Evolutionary conservation across 2,888 invertebrate genomes (phyloP), one percentile per base, ranked within the genome.

Genomic region (Carpatolechia fugitivella): DNA sequence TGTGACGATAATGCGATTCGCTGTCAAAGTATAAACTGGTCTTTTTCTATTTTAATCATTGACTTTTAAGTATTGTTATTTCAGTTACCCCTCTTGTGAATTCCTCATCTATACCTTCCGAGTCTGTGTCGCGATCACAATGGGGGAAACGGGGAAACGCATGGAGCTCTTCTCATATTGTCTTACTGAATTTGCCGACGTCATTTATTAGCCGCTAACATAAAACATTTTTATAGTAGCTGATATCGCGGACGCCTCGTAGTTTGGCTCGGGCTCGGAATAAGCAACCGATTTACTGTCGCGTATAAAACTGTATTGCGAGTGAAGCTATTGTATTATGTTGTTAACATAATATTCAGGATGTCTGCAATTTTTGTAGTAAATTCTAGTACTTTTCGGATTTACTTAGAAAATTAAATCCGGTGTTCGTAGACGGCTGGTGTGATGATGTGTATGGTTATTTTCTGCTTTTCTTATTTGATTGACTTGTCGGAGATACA

Each of bases 201-300:
- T 87, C 90, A 89, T 90, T 90, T 90, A 90, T 90, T 90, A 89
- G 89, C 84, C 83, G 81, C 80, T 85, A 88, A 86, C 88, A 90
- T 90, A 90, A 89, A 89, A 87, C 88, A 90, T 89, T 88, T 90
- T 90, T 90, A 90, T 89, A 76, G 82, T 73, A 73, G 76, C 76
- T 77, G 88, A 90, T 90, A 88, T 85, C 38, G 80, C 83, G 82
- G 62, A 68, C 69, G 76, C 73, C 69, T 72, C 70, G 70, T 82
- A 81, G 82, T 80, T 41, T 78, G 76, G 69, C 71, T 76, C 64
- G 65, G 78, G 77, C 76, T 76, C 75, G 73, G 74, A 82, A 84
- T 83, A 80, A 79, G 81, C 78, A 76, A 70, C 69, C 78, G 70
- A 89, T 89, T 90, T 89, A 88, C 81, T 72, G 80, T 64, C 63